A percentile compares a stretch with the other conserved stretches of the same genome.
These are phyloP conservation scores for Anorthoa munda DNA, from an alignment of 2,888 invertebrate genomes.

Conservation along the genomic window DNA sequence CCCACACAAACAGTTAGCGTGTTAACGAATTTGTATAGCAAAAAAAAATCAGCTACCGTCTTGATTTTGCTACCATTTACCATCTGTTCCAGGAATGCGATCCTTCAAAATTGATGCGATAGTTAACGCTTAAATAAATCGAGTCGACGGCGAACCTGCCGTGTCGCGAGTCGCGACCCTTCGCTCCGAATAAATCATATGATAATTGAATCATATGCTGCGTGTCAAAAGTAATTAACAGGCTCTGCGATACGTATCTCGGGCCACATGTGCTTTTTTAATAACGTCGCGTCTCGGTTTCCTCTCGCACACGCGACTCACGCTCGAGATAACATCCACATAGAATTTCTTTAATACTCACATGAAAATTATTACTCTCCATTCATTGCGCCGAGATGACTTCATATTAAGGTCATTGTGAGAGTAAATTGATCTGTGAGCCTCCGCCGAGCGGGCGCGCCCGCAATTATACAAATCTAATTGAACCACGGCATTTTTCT, in stretches of 20 bases:
- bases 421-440: slow-evolving; percentile 87
- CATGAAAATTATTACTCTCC: slow-evolving; percentile 86
- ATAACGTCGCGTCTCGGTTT: slow-evolving; percentile 86
- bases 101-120: slow-evolving; percentile 83
- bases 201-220: slow-evolving; percentile 91
- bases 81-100: slow-evolving; percentile 86
- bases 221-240: slow-evolving; percentile 91
- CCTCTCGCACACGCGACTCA: slow-evolving; percentile 86
- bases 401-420: slow-evolving; percentile 89
- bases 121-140: slow-evolving; percentile 88
- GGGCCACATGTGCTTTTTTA: slow-evolving; percentile 90
- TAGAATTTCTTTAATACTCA: slow-evolving; percentile 87
- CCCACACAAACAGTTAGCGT: slow-evolving; percentile 85
- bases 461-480: slow-evolving; percentile 79
- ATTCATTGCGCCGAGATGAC: slow-evolving; percentile 81
- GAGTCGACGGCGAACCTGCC: slow-evolving; percentile 72
- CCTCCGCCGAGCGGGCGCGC: slow-evolving; percentile 78
- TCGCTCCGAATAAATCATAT: slow-evolving; percentile 88
- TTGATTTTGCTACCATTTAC: slow-evolving; percentile 80
- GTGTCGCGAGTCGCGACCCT: slow-evolving; percentile 75
- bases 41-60: slow-evolving; percentile 79
- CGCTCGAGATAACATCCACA: slow-evolving; percentile 88
- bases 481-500: slow-evolving; percentile 70
- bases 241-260: slow-evolving; percentile 89
- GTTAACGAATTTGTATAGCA: slow-evolving; percentile 72